These are phyloP conservation scores for Mechanitis messenoides DNA, from an alignment of 2,888 invertebrate genomes.

Conservation along the genomic window DNA sequence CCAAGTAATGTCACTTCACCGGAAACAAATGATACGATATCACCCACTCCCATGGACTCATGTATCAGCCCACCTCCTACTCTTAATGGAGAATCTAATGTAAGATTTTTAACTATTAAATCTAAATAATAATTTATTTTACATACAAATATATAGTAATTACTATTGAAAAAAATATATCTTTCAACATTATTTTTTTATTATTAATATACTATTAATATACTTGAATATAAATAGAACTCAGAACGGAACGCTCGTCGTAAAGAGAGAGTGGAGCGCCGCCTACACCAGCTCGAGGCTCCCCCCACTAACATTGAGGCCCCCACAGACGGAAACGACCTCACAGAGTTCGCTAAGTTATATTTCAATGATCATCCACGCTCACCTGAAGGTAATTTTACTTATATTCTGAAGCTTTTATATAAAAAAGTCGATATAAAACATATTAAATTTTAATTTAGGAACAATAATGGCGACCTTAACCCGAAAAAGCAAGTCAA, in stretches of 20 bases:
- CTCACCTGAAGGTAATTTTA: constrained; percentile 83
- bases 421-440: no score
- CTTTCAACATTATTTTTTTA: neutral
- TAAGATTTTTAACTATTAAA: constrained; percentile 35
- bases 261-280: constrained; percentile 90
- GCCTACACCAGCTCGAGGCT: constrained; percentile 86
- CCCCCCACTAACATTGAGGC: constrained; percentile 43
- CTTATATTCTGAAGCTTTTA: neutral
- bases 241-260: constrained; percentile 86
- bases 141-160: neutral
- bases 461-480: constrained; percentile 89
- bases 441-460: constrained; percentile 27
- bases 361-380: constrained; percentile 93
- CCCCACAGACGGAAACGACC: constrained; percentile 80
- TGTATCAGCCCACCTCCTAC: constrained; percentile 64
- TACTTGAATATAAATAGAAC: constrained; percentile 36
- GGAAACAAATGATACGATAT: constrained; percentile 38
- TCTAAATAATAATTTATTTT: neutral
- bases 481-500: constrained; percentile 86
- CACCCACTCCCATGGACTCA: constrained; percentile 58
- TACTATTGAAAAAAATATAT: neutral
- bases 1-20: constrained; percentile 41
- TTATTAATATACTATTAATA: neutral
- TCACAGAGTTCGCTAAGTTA: constrained; percentile 94
- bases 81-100: constrained; percentile 59